Percentiles rank a stretch among this genome's conserved stretches.
Conservation (phyloP, 2,113 vertebrate species). For the Pyrgilauda ruficollis region DNA sequence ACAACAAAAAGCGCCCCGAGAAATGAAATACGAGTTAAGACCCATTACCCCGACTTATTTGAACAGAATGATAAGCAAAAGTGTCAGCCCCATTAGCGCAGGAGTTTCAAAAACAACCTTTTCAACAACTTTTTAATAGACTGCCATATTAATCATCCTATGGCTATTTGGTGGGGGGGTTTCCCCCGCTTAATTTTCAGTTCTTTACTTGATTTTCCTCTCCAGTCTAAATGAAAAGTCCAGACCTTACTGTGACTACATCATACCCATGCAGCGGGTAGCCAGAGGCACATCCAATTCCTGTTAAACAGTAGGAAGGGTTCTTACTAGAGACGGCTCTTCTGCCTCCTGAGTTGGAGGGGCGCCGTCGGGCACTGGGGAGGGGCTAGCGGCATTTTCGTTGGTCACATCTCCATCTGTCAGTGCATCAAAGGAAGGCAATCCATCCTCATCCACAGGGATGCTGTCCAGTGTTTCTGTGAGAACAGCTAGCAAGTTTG, state of each 20-base stretch:
- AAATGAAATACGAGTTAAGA: constrained; percentile 11
- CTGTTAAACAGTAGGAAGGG: constrained; percentile 77
- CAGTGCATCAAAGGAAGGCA: constrained; percentile 98
- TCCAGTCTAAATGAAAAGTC: constrained; percentile 66
- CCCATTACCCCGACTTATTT: neutral
- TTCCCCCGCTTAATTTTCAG: accelerated
- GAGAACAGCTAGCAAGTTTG: constrained; percentile 98
- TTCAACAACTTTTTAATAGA: constrained; percentile 12
- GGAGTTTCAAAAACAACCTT: neutral
- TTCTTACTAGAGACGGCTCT: constrained; percentile 98
- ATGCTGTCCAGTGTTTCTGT: constrained; percentile 99
- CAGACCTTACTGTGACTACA: constrained; percentile 72
- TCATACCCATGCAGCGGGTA: constrained; percentile 73
- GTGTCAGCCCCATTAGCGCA: neutral
- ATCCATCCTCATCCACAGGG: constrained; percentile 98
- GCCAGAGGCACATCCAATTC: constrained; percentile 75
- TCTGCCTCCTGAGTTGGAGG: constrained; percentile 92
- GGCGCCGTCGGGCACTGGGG: constrained; percentile 89
- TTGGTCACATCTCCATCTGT: constrained; percentile 98
- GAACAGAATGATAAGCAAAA: neutral
- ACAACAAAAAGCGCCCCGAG: neutral
- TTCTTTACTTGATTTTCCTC: constrained; percentile 7
- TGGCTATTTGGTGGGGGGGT: neutral
- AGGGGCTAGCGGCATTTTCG: constrained; percentile 92
- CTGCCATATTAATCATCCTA: neutral